Percentiles rank a stretch among this genome's conserved stretches.
These are phyloP conservation scores for Hermaeophaga mercurialis DNA, from an alignment of 2,888 invertebrate species.

Conservation along the genomic window DNA sequence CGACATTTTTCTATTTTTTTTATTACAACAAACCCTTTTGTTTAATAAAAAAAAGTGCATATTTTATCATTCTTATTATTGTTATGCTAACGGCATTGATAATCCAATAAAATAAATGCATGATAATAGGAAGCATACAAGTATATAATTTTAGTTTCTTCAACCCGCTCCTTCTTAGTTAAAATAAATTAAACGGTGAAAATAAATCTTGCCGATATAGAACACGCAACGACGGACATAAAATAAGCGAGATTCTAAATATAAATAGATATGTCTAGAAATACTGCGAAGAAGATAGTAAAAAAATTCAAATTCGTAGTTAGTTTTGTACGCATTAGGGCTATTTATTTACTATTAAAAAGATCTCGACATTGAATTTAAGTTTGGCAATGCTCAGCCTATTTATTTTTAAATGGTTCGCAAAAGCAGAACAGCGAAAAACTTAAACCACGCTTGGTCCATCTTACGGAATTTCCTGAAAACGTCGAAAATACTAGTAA, in stretches of 20 bases:
- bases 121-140: neutral
- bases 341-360: neutral
- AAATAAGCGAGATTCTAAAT: neutral
- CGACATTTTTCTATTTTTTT: too few relatives aligned
- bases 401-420: slow-evolving; percentile 15
- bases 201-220: neutral
- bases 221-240: neutral
- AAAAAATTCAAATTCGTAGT: neutral
- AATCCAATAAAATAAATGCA: too few relatives aligned
- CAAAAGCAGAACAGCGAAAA: neutral
- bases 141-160: neutral
- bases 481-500: slow-evolving; percentile 4
- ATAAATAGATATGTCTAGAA: neutral
- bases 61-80: too few relatives aligned
- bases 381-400: slow-evolving; percentile 2
- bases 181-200: neutral
- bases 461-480: slow-evolving; percentile 22
- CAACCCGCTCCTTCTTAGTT: neutral
- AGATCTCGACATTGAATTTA: slow-evolving; percentile 3
- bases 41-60: too few relatives aligned
- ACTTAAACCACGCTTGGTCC: slow-evolving; percentile 10
- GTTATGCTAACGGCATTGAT: too few relatives aligned
- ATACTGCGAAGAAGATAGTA: neutral
- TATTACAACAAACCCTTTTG: too few relatives aligned
- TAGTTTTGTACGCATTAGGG: neutral